A percentile compares a stretch with the other conserved stretches of the same genome.
Evolutionary conservation across 2,797 vertebrate species (phyloP).

Genomic region (Poliocrania exsul): DNA sequence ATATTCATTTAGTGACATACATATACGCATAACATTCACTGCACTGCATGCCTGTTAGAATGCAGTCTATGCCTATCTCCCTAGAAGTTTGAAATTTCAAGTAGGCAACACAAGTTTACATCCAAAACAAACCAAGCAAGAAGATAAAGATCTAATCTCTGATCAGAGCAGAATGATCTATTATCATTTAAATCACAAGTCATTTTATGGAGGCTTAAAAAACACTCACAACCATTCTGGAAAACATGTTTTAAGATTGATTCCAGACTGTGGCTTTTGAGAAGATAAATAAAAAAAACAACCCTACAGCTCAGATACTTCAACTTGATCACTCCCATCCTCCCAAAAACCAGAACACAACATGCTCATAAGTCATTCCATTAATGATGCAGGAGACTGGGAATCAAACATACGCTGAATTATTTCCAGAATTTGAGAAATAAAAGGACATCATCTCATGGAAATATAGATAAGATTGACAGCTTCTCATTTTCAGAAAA

Average conservation of each 20-base stretch:
- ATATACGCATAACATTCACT: neutral
- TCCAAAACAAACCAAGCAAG: neutral
- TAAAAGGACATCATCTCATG: neutral
- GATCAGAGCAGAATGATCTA: neutral
- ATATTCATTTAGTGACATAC: neutral
- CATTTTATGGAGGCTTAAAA: neutral
- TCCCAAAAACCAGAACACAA: neutral
- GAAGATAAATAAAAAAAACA: neutral
- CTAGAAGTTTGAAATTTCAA: neutral
- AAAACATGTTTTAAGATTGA: neutral
- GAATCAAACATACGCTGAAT: neutral
- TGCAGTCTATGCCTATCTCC: neutral
- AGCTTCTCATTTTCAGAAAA: neutral
- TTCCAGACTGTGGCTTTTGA: neutral
- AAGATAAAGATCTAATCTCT: neutral
- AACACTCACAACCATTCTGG: neutral
- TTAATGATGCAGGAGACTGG: neutral
- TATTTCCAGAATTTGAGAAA: neutral
- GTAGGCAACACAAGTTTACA: neutral
- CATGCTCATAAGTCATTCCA: neutral
- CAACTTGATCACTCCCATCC: neutral
- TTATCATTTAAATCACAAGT: neutral
- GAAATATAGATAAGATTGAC: accelerated
- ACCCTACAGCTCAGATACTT: neutral
- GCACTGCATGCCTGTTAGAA: neutral